Conservation (phyloP, 2,797 vertebrate genomes). For the Hybognathus amarus region DNA sequence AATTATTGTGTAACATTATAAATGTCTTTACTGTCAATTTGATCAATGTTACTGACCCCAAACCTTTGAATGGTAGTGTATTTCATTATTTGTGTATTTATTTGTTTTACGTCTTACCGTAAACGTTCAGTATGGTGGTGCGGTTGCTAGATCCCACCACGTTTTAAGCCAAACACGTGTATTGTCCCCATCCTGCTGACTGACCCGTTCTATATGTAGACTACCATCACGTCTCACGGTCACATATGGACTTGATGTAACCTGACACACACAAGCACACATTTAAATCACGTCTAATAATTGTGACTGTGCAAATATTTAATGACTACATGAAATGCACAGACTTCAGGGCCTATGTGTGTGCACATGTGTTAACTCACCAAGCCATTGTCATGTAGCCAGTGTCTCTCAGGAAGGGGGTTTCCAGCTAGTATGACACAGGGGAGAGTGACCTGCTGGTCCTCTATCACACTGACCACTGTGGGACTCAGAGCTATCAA, state of each 20-base stretch:
- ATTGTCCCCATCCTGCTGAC: conserved; percentile 88
- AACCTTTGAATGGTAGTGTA: background rate
- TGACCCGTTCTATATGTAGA: conserved; percentile 90
- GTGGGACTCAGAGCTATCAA: conserved; percentile 88
- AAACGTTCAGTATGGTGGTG: conserved; percentile 84
- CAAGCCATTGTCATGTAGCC: conserved; percentile 89
- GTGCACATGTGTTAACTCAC: conserved; percentile 73
- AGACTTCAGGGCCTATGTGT: background rate
- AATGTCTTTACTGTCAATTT: background rate
- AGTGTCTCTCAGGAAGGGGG: conserved; percentile 90
- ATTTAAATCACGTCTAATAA: conserved; percentile 2
- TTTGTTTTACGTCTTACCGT: conserved; percentile 79
- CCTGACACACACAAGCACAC: conserved; percentile 67
- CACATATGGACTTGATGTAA: conserved; percentile 86
- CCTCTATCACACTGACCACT: conserved; percentile 86
- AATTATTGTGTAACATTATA: background rate
- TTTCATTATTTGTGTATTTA: background rate
- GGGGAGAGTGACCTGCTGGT: conserved; percentile 90
- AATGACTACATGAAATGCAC: background rate
- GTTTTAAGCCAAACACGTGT: conserved; percentile 91
- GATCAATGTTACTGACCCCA: background rate
- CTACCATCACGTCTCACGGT: conserved; percentile 89
- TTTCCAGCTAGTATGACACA: conserved; percentile 92
- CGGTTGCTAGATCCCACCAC: conserved; percentile 86
- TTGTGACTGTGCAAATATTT: background rate